phyloP scores from a whole-genome alignment of 1,140 invertebrate genomes.

The Drosophila bifasciata region DNA sequence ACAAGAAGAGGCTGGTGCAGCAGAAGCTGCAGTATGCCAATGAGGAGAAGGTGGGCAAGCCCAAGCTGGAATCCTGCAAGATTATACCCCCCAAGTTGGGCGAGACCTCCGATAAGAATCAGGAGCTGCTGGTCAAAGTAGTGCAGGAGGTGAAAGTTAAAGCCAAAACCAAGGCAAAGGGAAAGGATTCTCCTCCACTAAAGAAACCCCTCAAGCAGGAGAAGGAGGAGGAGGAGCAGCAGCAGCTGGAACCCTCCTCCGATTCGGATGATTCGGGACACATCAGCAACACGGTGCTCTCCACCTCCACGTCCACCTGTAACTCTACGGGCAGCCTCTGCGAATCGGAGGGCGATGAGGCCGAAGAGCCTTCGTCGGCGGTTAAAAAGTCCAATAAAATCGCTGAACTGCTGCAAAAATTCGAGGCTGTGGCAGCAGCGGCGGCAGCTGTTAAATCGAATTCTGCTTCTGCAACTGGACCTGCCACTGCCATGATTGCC shows the following conservation, averaged over 20 bases:
- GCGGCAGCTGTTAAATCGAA: conserved; percentile 10
- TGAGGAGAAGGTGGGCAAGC: conserved; percentile 70
- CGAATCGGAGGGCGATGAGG: conserved; percentile 61
- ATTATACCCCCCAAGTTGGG: conserved; percentile 80
- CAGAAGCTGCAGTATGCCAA: conserved; percentile 76
- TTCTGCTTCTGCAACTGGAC: background rate
- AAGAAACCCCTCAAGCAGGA: conserved; percentile 37
- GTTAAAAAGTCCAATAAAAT: conserved; percentile 61
- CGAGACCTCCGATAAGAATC: conserved; percentile 76
- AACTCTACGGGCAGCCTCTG: conserved; percentile 68
- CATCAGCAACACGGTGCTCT: conserved; percentile 86
- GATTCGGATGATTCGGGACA: conserved; percentile 91
- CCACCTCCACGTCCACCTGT: conserved; percentile 60
- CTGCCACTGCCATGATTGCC: conserved; percentile 20
- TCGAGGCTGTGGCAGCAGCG: conserved; percentile 52
- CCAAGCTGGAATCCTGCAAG: conserved; percentile 76
- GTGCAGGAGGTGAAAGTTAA: conserved; percentile 41
- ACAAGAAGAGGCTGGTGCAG: conserved; percentile 56
- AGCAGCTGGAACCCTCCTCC: conserved; percentile 11
- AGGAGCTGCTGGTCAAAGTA: conserved; percentile 74
- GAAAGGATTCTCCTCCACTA: background rate
- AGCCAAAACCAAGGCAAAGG: background rate
- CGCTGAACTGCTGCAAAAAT: conserved; percentile 68
- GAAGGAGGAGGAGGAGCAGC: conserved; percentile 17
- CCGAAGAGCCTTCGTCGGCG: conserved; percentile 6